Evolutionary conservation across 1,140 invertebrate species (phyloP), one percentile per base, ranked within the genome.

Genomic region (Platyura marginata): DNA sequence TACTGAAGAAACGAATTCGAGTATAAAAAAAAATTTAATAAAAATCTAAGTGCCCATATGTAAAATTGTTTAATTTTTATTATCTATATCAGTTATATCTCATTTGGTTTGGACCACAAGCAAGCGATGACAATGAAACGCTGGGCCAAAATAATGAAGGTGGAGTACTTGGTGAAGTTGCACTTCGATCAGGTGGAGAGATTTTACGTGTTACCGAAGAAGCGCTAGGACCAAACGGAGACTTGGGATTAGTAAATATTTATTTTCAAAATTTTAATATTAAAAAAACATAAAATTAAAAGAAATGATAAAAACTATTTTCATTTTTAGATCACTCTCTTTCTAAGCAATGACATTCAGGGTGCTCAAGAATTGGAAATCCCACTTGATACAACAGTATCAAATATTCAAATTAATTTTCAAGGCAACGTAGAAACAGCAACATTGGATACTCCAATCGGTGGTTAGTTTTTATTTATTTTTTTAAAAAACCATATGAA

Each of bases 1-100:
- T 70, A 38, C 60, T 69, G 0, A 67, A 70, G 49, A 70, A 71
- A 46, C 56, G 68, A 40, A 56, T 70, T 25, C 64, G 68, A 57
- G 68, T 70, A 49, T 51, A n/a, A n/a, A n/a, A n/a, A n/a, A n/a
- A n/a, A n/a, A 51, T 54, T 18, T n/a, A n/a, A 29, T 6, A 29
- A 8, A 13, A 13, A 29, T 13, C 6, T 29, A 29, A 29, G 13
- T 29, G 25, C 13, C 13, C 13, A 8, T 13, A 8, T 6, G 25
- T 29, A 8, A 6, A 29, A 13, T 13, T 29, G 13, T 13, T 29
- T 8, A 29, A 8, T 13, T 29, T 29, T 13, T 13, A 13, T 29
- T 8, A 29, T 29, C 6, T 29, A 8, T 48, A 44, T 21, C 45
- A 59, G 57, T 43, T 60, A 20, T 57, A 57, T 43, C 46, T 56